Evolutionary conservation across 1,140 invertebrate genomes (phyloP), one percentile per base, ranked within the genome.

Genomic region (Leptinotarsa undecemlineata): DNA sequence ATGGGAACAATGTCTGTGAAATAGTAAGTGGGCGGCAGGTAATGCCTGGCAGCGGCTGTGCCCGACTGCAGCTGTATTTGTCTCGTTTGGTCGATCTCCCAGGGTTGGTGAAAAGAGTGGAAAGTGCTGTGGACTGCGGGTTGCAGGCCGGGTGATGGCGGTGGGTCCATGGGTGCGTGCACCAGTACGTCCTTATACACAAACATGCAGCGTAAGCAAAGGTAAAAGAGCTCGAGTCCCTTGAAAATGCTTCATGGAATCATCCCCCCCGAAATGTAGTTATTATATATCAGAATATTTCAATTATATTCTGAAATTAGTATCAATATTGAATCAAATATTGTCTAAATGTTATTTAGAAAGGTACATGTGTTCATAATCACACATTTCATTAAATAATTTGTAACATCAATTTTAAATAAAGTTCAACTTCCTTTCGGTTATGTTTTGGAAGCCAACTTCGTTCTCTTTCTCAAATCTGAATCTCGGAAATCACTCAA

Each of bases 1-100:
- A 92, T 90, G 78, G 91, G 89, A 84, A 92, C 90, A 85, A 92
- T 87, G 83, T 91, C 90, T 80, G 90, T 90, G 85, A 86, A 87
- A 87, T 85, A 88, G 79, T 84, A 79, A 57, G 85, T 42, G 48
- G 83, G 75, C 78, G 85, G 85, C 76, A 82, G 82, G 80, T 83
- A 84, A 79, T 81, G 82, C 80, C 68, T 60, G 14, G 66, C 61
- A 48, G 77, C 82, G 78, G 79, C 80, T 73, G 84, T 81, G 74
- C 80, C 86, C 64, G 87, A 81, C 74, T 80, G 82, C 71, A 82
- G 80, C 72, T 80, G 86, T 74, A 88, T 82, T 77, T 86, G 85
- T 78, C 85, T 81, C 60, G 84, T 86, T 76, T 86, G 85, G 80
- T 89, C 87, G 78, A 88, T 83, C 82, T 89, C 88, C 87, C 88